phyloP scores from a whole-genome alignment of 2,888 invertebrate species.

The Ariolimax columbianus region DNA sequence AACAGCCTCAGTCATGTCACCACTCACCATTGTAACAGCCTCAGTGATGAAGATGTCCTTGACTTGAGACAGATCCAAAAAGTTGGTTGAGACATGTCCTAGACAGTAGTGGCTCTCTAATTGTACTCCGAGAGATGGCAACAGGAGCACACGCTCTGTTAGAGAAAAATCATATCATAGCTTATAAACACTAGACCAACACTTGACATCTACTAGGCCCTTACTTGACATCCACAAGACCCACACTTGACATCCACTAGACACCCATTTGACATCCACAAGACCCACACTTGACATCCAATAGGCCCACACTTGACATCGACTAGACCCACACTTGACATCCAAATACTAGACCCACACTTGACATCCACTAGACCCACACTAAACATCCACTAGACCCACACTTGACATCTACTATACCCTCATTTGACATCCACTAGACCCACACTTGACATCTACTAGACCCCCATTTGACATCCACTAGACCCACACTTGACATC shows the following conservation, averaged over 20 bases:
- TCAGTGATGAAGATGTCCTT: conserved; percentile 56
- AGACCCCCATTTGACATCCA: neutral
- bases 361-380: too few species aligned
- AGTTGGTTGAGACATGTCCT: conserved; percentile 46
- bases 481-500: neutral
- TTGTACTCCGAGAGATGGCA: conserved; percentile 55
- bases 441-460: too few species aligned
- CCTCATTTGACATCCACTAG: neutral
- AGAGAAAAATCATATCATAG: neutral
- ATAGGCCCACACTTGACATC: too few species aligned
- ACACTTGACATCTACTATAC: too few species aligned
- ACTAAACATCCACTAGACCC: too few species aligned
- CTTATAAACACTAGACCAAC: neutral
- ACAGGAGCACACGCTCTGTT: conserved; percentile 51
- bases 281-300: too few species aligned
- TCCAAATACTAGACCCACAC: too few species aligned
- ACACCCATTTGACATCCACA: too few species aligned
- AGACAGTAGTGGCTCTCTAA: conserved; percentile 51
- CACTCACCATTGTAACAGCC: conserved; percentile 54
- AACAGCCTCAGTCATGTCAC: too few species aligned
- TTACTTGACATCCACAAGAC: too few species aligned
- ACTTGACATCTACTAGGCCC: neutral
- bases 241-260: too few species aligned
- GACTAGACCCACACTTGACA: too few species aligned
- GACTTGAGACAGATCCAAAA: conserved; percentile 49